Percentiles rank a stretch among this genome's conserved stretches.
Conservation (phyloP, 2,797 vertebrate species). For the Clarias fuscus region DNA sequence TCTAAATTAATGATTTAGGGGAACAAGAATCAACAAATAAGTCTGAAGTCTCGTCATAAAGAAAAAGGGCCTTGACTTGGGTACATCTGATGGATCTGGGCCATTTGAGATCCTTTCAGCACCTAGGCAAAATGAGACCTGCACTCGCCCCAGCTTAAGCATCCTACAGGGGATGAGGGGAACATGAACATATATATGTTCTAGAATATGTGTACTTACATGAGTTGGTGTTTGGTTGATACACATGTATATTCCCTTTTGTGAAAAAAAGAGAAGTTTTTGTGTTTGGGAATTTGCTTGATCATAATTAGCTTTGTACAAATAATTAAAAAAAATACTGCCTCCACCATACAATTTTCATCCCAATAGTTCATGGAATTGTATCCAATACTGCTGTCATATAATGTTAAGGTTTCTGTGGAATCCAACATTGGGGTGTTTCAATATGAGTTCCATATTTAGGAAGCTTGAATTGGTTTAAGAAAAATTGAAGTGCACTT, state of each 20-base stretch:
- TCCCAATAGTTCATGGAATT: background rate
- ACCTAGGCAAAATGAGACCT: slow-evolving; percentile 69
- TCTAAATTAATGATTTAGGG: slow-evolving; percentile 75
- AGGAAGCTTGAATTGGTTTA: background rate
- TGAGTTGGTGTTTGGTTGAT: slow-evolving; percentile 56
- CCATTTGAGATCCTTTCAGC: slow-evolving; percentile 76
- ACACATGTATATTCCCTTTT: slow-evolving; percentile 50
- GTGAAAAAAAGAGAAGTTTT: no score
- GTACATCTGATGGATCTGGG: slow-evolving; percentile 53
- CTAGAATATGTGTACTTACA: slow-evolving; percentile 62
- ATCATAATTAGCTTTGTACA: background rate
- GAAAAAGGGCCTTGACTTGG: slow-evolving; percentile 60
- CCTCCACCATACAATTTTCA: background rate
- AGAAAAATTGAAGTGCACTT: background rate
- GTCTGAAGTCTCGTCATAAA: slow-evolving; percentile 48
- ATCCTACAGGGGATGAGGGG: slow-evolving; percentile 10
- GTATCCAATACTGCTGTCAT: background rate
- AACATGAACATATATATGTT: slow-evolving; percentile 47
- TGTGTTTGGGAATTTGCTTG: background rate
- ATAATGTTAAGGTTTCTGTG: background rate
- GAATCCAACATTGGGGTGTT: background rate
- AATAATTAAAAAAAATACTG: background rate
- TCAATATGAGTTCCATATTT: background rate
- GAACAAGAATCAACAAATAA: slow-evolving; percentile 76
- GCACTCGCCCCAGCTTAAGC: slow-evolving; percentile 23